Evolutionary conservation across 2,888 invertebrate species (phyloP), one percentile per base, ranked within the genome.

Genomic region (Cerastis leucographa): DNA sequence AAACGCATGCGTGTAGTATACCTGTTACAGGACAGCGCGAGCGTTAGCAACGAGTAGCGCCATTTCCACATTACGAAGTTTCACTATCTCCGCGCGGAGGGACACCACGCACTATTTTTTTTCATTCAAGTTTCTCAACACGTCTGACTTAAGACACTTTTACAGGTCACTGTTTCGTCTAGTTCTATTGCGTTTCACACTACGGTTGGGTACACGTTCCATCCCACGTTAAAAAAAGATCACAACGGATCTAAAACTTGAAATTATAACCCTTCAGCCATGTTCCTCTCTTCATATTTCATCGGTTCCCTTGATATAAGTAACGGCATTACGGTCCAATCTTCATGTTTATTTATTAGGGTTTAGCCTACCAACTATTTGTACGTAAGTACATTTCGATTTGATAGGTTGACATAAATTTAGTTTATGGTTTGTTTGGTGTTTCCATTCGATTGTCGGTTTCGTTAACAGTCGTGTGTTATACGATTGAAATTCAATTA

Each of bases 271-370:
- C 46, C 19, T 35, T 61, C 6, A 76, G 67, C 71, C 71, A 74
- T 56, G 29, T 71, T 29, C 19, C 65, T 61, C 68, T 49, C 46
- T 74, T 76, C 86, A 85, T 93, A 94, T 93, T 92, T 93, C 91
- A 93, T 93, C 87, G 92, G 87, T 78, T 84, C 78, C 71, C 71
- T 84, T 78, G 82, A 85, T 88, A 87, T 87, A 88, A 83, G 79
- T 81, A 88, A 83, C 78, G 84, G 85, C 85, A 87, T 90, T 91
- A 91, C 89, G 88, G 90, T 89, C 90, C 90, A 89, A 88, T 88
- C 89, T 90, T 91, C 93, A 94, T 94, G 93, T 94, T 92, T 94
- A 94, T 94, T 94, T 94, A 94, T 93, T 90, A 92, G 91, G 92
- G 93, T 91, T 89, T 87, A 89, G 88, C 46, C 78, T 71, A 81